These are phyloP conservation scores for Scolopax mira DNA, from an alignment of 2,113 vertebrate genomes.

Conservation along the genomic window DNA sequence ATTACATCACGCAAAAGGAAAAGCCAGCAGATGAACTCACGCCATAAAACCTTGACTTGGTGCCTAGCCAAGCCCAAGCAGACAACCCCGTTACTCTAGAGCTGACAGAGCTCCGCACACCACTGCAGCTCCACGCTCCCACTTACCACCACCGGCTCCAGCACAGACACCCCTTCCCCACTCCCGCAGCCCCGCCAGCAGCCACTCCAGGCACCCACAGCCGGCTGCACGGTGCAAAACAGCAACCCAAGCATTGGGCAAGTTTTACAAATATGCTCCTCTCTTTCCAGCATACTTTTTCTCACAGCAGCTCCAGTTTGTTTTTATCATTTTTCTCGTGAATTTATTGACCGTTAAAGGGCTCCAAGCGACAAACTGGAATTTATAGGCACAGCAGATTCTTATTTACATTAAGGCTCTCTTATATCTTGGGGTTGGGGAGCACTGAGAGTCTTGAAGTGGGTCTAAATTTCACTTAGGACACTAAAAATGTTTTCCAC, in stretches of 20 bases:
- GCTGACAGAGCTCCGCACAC: background rate
- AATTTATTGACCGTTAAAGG: background rate
- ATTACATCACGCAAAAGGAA: slow-evolving; percentile 48
- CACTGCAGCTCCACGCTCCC: background rate
- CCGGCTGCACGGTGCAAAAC: rapidly evolving
- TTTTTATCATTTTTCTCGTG: background rate
- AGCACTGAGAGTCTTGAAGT: background rate
- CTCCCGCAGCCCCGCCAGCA: rapidly evolving
- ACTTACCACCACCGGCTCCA: background rate
- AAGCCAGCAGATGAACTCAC: slow-evolving; percentile 67
- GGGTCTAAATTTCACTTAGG: background rate
- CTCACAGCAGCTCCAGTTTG: background rate
- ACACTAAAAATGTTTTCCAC: background rate
- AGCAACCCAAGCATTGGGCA: background rate
- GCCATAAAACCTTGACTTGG: slow-evolving; percentile 40
- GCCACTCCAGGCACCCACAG: rapidly evolving
- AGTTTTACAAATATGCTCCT: background rate
- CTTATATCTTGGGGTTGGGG: background rate
- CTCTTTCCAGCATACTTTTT: background rate
- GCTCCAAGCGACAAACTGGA: background rate
- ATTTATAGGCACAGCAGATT: background rate
- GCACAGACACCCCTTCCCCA: background rate
- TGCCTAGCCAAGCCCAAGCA: slow-evolving; percentile 36
- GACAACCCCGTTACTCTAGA: background rate
- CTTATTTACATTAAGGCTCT: background rate